Conservation (phyloP, 1,140 invertebrate genomes). For the Drosophila santomea region DNA sequence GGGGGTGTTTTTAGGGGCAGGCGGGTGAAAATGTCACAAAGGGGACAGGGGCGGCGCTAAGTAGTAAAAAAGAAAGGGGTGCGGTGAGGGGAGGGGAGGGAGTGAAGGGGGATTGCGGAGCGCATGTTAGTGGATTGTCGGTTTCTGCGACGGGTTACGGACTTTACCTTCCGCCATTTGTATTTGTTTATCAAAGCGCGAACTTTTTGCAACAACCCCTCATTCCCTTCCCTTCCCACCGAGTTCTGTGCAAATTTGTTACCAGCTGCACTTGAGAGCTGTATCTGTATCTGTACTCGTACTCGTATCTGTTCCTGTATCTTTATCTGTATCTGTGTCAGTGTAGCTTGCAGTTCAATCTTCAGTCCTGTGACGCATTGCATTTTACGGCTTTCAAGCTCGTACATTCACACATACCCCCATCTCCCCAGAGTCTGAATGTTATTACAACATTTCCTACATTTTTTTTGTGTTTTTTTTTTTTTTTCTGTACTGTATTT, state of each 20-base stretch:
- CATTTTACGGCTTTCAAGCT: constrained; percentile 62
- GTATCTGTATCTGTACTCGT: constrained; percentile 2
- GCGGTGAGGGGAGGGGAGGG: no score
- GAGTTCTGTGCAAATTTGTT: constrained; percentile 60
- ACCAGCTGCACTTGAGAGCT: constrained; percentile 66
- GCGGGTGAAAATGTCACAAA: not conserved
- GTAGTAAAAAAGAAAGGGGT: constrained; percentile 5
- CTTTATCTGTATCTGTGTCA: not conserved
- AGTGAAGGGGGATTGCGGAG: not conserved
- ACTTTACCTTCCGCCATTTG: constrained; percentile 53
- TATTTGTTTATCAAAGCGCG: constrained; percentile 79
- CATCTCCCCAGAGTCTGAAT: constrained; percentile 13
- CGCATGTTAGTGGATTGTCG: constrained; percentile 34
- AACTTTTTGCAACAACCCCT: constrained; percentile 38
- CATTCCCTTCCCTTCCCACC: not conserved
- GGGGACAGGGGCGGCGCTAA: constrained; percentile 2
- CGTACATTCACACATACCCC: not conserved
- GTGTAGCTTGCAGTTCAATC: constrained; percentile 48
- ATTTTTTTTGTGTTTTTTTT: constrained; percentile 3
- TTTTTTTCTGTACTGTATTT: not conserved
- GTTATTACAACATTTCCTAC: constrained; percentile 32
- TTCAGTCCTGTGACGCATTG: constrained; percentile 49
- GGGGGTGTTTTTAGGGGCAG: no score
- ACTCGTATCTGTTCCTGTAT: not conserved
- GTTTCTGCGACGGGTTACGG: constrained; percentile 16